Percentiles rank a stretch among this genome's conserved stretches.
Conservation (phyloP, 1,140 invertebrate genomes). For the Caerostris darwini region DNA sequence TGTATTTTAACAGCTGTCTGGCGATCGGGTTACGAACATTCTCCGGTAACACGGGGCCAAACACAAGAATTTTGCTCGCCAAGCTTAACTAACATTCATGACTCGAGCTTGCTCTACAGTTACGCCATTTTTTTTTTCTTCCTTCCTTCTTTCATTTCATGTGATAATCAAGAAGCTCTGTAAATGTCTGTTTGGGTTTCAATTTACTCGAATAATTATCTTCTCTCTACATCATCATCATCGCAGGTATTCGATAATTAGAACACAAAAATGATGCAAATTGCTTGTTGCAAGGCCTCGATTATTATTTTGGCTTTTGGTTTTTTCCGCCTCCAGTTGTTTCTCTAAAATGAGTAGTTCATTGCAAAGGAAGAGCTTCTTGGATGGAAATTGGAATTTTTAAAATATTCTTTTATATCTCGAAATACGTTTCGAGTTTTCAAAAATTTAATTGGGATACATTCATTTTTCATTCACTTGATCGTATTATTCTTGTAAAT, state of each 20-base stretch:
- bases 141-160: background rate
- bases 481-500: too few species aligned
- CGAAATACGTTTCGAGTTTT: background rate
- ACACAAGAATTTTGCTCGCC: slow-evolving; percentile 51
- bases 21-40: slow-evolving; percentile 62
- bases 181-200: slow-evolving; percentile 73
- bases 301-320: slow-evolving; percentile 41
- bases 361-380: background rate
- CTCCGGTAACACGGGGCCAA: background rate
- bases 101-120: slow-evolving; percentile 49
- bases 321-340: too few species aligned
- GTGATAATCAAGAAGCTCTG: slow-evolving; percentile 74
- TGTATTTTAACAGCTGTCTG: slow-evolving; percentile 75
- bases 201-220: slow-evolving; percentile 71
- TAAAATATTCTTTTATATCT: background rate
- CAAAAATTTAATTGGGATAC: background rate
- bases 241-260: slow-evolving; percentile 75
- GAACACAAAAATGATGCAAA: slow-evolving; percentile 51
- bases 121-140: slow-evolving; percentile 41
- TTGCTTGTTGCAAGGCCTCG: too few species aligned
- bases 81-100: slow-evolving; percentile 74
- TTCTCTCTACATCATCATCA: slow-evolving; percentile 29
- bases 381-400: background rate
- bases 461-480: background rate
- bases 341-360: background rate